phyloP scores from a whole-genome alignment of 2,797 vertebrate genomes.

The Chloroceryle inda region DNA sequence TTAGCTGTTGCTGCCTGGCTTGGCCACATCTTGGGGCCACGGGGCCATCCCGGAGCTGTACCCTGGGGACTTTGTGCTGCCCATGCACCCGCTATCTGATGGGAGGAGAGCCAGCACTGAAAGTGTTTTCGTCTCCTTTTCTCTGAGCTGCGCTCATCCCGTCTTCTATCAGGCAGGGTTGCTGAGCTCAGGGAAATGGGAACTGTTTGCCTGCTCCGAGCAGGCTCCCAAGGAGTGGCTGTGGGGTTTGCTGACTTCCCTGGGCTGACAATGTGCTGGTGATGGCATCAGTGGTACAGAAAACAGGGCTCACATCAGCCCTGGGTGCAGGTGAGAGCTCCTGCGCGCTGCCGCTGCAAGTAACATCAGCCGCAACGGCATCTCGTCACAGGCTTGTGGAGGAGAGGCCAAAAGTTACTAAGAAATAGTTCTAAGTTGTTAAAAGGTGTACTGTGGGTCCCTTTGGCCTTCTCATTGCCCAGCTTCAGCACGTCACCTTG shows the following conservation, averaged over 20 bases:
- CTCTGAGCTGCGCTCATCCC: background rate
- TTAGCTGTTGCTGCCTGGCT: background rate
- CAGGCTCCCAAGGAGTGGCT: background rate
- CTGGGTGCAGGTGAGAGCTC: background rate
- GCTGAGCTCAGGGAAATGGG: conserved; percentile 41
- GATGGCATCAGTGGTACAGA: background rate
- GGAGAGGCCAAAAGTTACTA: background rate
- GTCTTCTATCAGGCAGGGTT: conserved; percentile 27
- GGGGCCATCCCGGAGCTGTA: background rate
- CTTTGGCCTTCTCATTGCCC: background rate
- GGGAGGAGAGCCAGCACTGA: background rate
- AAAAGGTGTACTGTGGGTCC: background rate
- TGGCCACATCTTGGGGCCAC: accelerated
- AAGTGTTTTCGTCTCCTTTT: background rate
- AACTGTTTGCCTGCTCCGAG: background rate
- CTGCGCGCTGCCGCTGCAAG: background rate
- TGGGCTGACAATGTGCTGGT: background rate
- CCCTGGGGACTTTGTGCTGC: background rate
- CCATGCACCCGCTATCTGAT: background rate
- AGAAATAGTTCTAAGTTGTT: background rate
- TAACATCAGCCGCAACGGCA: background rate
- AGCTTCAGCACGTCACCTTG: background rate
- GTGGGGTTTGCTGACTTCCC: background rate
- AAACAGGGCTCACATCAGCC: background rate
- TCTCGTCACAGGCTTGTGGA: background rate